Evolutionary conservation across 2,888 invertebrate genomes (phyloP).

Genomic region (Pycnomerus fuliginosus): DNA sequence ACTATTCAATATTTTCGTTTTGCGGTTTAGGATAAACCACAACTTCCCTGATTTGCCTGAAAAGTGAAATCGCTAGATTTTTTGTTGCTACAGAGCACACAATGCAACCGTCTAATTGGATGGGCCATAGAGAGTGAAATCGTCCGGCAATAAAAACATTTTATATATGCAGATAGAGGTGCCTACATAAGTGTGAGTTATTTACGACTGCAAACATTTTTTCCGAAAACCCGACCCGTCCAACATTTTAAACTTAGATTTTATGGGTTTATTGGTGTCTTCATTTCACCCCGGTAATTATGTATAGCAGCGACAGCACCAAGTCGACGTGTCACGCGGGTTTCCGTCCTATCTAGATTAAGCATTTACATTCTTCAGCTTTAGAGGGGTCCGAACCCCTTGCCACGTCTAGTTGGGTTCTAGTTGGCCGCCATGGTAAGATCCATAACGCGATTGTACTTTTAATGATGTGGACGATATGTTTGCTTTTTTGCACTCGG

Average conservation of each 20-base stretch:
- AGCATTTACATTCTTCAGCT: conserved; percentile 30
- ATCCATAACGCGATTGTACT: conserved; percentile 41
- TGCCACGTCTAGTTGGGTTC: conserved; percentile 37
- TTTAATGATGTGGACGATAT: conserved; percentile 35
- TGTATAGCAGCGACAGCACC: too few species aligned
- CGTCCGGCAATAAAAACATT: conserved; percentile 24
- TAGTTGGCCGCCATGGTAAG: conserved; percentile 43
- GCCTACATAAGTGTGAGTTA: conserved; percentile 33
- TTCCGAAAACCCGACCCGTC: conserved; percentile 5
- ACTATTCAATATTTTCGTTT: conserved; percentile 23
- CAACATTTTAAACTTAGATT: conserved; percentile 33
- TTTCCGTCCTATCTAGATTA: conserved; percentile 21
- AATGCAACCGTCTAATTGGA: conserved; percentile 4
- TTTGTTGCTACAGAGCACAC: conserved; percentile 5
- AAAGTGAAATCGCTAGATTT: conserved; percentile 44
- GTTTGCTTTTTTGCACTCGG: conserved; percentile 39
- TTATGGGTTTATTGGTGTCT: conserved; percentile 44
- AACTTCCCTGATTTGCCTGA: conserved; percentile 39
- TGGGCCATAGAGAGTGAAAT: conserved; percentile 8
- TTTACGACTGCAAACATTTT: conserved; percentile 36
- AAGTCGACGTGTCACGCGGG: conserved; percentile 11
- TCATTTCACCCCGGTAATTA: conserved; percentile 35
- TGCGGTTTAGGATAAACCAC: conserved; percentile 42
- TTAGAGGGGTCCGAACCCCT: conserved; percentile 36
- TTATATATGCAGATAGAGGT: conserved; percentile 39